Base-by-base conservation (phyloP, 2,797 vertebrate species). In the Hyperoplus lanceolatus region DNA sequence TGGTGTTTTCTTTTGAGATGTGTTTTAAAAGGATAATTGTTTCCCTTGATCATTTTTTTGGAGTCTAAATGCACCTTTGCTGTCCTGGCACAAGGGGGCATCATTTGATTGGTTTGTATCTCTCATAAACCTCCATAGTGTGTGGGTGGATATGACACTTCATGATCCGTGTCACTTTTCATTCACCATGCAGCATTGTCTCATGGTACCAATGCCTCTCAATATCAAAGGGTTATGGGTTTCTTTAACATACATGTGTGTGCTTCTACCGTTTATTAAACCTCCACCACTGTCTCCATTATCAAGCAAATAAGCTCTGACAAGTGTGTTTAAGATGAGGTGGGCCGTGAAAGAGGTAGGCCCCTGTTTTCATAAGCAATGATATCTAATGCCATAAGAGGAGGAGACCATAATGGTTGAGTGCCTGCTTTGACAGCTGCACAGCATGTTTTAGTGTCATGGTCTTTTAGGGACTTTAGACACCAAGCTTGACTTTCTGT, bases 381-480 rank as follows among this genome's bases (percentile, higher is more conserved):
- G 49, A 76, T 42, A 84, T 45, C 55, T 38, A 46, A 65, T 61
- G 39, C 53, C 39, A 48, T 11, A 58, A 11, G 16, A 70, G 51
- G 13, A 58, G 12, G 16, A 70, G 51, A 77, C 46, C 59, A 79
- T 58, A 62, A 83, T 84, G 89, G 69, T 63, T 89, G 78, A 88
- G 60, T 82, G 76, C 80, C 45, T 82, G 76, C 80, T 42, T 79
- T 73, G 70, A 65, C 93, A 92, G 90, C 92, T 93, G 91, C 80
- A 82, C 51, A 64, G 58, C 56, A 29, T 86, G 83, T 87, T 83
- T 79, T 64, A 65, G 75, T 67, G 36, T 62, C 21, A 77, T 82
- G 92, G 85, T 87, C 82, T 95, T 95, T 94, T 94, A 91, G 94
- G 94, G 94, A 95, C 94, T 96, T 96, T 95, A 95, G 79, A 88